Evolutionary conservation across 2,888 invertebrate genomes (phyloP).

Genomic region (Seira ritae): DNA sequence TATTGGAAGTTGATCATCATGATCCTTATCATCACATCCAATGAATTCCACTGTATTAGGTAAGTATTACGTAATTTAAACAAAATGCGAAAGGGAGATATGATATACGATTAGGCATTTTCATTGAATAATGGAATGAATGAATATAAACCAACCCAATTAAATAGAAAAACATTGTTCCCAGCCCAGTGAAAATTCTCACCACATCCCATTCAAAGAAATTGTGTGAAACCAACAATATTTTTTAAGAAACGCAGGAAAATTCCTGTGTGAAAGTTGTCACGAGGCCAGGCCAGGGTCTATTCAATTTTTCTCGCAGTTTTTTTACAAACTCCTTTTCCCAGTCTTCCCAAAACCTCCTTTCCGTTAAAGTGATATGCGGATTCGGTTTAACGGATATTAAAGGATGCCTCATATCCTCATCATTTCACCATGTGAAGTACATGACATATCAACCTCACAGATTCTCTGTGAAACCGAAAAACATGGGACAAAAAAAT

Average conservation of each 20-base stretch:
- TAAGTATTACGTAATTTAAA: too few relatives aligned
- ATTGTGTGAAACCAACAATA: too few relatives aligned
- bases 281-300: neutral
- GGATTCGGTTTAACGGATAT: slow-evolving; percentile 54
- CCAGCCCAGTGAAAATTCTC: too few relatives aligned
- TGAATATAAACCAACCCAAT: slow-evolving; percentile 42
- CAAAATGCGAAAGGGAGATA: too few relatives aligned
- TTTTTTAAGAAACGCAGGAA: neutral
- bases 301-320: slow-evolving; percentile 15
- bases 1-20: too few relatives aligned
- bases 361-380: neutral
- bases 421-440: too few relatives aligned
- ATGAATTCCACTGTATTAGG: too few relatives aligned
- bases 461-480: slow-evolving; percentile 6
- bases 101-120: too few relatives aligned
- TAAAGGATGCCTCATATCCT: neutral
- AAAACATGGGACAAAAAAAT: slow-evolving; percentile 39
- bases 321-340: neutral
- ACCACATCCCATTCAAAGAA: too few relatives aligned
- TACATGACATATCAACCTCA: too few relatives aligned
- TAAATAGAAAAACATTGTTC: slow-evolving; percentile 16
- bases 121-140: slow-evolving; percentile 32
- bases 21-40: too few relatives aligned
- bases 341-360: slow-evolving; percentile 18
- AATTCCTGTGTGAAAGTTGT: slow-evolving; percentile 62